Evolutionary conservation across 2,888 invertebrate species (phyloP).

Genomic region (Eristalinus sepulchralis): DNA sequence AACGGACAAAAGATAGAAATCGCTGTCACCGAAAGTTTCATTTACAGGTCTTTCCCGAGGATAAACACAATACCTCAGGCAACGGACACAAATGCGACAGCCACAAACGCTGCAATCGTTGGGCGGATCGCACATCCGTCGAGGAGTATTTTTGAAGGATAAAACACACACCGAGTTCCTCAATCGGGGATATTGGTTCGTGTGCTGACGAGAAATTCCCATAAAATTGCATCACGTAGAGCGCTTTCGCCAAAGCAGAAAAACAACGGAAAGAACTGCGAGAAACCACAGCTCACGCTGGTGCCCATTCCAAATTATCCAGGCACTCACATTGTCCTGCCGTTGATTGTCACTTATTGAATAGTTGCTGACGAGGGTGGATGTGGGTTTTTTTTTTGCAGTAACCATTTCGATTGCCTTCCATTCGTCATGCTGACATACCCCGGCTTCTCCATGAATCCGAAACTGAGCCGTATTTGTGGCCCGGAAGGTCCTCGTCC

Average conservation of each 20-base stretch:
- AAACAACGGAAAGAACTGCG: not conserved
- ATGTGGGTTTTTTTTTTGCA: constrained; percentile 12
- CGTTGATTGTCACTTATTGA: constrained; percentile 71
- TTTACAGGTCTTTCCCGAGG: constrained; percentile 64
- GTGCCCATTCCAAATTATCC: constrained; percentile 63
- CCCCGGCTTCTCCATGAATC: constrained; percentile 35
- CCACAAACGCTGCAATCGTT: constrained; percentile 11
- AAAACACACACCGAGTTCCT: constrained; percentile 57
- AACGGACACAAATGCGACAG: constrained; percentile 24
- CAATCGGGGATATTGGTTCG: constrained; percentile 67
- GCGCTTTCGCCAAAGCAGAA: constrained; percentile 58
- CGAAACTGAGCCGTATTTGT: constrained; percentile 4
- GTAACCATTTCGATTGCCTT: not conserved
- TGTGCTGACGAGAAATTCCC: constrained; percentile 65
- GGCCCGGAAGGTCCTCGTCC: constrained; percentile 6
- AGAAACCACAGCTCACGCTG: constrained; percentile 41
- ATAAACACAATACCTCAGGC: constrained; percentile 61
- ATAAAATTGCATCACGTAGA: constrained; percentile 66
- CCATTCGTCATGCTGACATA: not conserved
- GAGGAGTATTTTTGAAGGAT: constrained; percentile 40
- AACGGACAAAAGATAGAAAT: not conserved
- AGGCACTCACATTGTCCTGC: constrained; percentile 63
- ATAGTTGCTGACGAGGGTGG: constrained; percentile 67
- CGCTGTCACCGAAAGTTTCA: constrained; percentile 46
- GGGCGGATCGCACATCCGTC: constrained; percentile 3